Base-by-base conservation (phyloP, 1,140 invertebrate genomes). In the Bradysia coprophila region DNA sequence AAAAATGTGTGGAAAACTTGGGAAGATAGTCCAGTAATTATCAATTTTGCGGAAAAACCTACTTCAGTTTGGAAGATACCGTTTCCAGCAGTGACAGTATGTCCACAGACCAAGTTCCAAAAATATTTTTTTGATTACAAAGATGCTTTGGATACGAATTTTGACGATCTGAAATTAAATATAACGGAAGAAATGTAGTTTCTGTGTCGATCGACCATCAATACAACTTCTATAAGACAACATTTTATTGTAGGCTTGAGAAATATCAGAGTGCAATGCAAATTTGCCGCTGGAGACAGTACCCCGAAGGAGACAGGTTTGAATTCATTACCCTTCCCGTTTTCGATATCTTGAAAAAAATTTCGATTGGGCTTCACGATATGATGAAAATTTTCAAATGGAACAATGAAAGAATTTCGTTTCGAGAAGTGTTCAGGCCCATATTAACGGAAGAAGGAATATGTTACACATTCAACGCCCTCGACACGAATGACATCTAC, bases 391-490 rank as follows among this genome's bases (percentile, higher is more conserved):
- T 49, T 9, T 70, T 65, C 55, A 70, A 57, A 52, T 75, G 67
- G 70, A 69, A 64, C 49, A 71, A 67, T 51, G 58, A 45, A 32
- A 56, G 49, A 22, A 51, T 44, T 36, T 65, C 43, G 34, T 76
- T 73, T 48, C 68, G n/a, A n/a, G n/a, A 8, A n/a, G n/a, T n/a
- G n/a, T 79, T 79, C 46, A 64, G 59, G 0, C 66, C 69, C 2
- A 71, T 75, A 5, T 48, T 78, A 22, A 78, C 76, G 0, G 76
- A 80, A 49, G 76, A 78, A 55, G 78, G 78, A 0, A 56, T 73
- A 15, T 81, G 78, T 48, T 79, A 71, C 48, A 75, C 76, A 0
- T 80, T 78, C 48, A 81, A 81, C 46, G 76, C 72, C 42, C 49
- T 78, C 37, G 62, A 67, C 31, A 60, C 66, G 22, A 56, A 61